A percentile compares a stretch with the other conserved stretches of the same genome.
These are phyloP conservation scores for Cataglyphis rosenhaueri DNA, from an alignment of 2,888 invertebrate genomes.

Conservation along the genomic window DNA sequence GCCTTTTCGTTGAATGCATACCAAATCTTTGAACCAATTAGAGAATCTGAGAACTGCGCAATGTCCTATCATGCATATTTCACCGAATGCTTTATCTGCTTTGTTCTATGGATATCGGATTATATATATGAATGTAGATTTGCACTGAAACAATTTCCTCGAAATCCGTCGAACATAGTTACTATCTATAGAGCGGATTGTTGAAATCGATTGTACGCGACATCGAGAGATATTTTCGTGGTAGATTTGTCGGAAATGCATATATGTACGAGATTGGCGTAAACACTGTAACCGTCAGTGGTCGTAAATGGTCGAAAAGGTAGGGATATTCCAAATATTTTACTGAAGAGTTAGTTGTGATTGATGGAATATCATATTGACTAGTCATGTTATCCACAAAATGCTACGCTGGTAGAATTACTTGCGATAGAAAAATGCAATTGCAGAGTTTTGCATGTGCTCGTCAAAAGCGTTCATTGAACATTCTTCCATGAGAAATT, in stretches of 20 bases:
- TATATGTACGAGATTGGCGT: constrained; percentile 21
- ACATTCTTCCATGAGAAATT: constrained; percentile 13
- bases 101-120: constrained; percentile 38
- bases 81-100: constrained; percentile 39
- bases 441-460: neutral
- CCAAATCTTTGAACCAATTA: constrained; percentile 24
- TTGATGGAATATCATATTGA: constrained; percentile 67
- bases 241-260: constrained; percentile 3
- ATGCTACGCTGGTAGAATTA: neutral
- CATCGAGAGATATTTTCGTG: neutral
- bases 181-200: neutral
- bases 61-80: constrained; percentile 25
- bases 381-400: constrained; percentile 50
- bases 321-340: constrained; percentile 52
- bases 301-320: constrained; percentile 26
- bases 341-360: constrained; percentile 66
- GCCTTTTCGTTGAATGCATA: neutral
- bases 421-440: constrained; percentile 18
- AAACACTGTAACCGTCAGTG: constrained; percentile 36
- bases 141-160: constrained; percentile 44
- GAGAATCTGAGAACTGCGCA: constrained; percentile 24
- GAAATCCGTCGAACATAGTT: constrained; percentile 27
- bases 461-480: neutral
- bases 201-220: constrained; percentile 9
- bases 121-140: constrained; percentile 29